Evolutionary conservation across 2,797 vertebrate species (phyloP).

Genomic region (Emys orbicularis): DNA sequence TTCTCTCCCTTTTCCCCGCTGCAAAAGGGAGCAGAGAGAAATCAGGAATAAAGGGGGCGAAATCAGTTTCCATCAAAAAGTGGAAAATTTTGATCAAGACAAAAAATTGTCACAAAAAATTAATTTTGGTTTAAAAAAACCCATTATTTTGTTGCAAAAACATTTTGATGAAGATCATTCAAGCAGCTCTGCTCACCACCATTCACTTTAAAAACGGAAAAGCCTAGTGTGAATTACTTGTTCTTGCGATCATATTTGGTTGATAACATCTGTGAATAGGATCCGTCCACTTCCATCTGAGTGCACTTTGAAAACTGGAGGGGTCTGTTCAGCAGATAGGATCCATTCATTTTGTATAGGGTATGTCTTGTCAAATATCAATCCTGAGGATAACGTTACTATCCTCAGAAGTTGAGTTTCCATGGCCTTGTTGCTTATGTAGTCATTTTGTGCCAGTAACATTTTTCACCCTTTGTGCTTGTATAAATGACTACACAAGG

Average conservation of each 20-base stretch:
- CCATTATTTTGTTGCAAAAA: background rate
- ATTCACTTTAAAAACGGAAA: background rate
- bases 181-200: background rate
- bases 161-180: background rate
- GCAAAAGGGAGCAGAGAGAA: background rate
- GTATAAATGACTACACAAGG: fast-evolving
- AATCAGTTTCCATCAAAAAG: background rate
- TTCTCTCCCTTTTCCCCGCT: background rate
- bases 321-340: fast-evolving
- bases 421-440: background rate
- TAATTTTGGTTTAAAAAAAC: background rate
- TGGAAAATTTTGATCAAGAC: background rate
- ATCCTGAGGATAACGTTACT: fast-evolving
- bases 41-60: background rate
- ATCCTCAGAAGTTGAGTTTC: fast-evolving
- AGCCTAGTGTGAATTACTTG: background rate
- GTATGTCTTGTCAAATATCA: fast-evolving
- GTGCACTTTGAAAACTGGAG: background rate
- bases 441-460: fast-evolving
- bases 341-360: background rate
- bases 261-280: background rate
- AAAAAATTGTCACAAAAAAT: background rate
- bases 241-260: background rate
- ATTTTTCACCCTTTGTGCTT: background rate
- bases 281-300: background rate